These are phyloP conservation scores for Horisme vitalbata DNA, from an alignment of 2,888 invertebrate species.

Conservation along the genomic window DNA sequence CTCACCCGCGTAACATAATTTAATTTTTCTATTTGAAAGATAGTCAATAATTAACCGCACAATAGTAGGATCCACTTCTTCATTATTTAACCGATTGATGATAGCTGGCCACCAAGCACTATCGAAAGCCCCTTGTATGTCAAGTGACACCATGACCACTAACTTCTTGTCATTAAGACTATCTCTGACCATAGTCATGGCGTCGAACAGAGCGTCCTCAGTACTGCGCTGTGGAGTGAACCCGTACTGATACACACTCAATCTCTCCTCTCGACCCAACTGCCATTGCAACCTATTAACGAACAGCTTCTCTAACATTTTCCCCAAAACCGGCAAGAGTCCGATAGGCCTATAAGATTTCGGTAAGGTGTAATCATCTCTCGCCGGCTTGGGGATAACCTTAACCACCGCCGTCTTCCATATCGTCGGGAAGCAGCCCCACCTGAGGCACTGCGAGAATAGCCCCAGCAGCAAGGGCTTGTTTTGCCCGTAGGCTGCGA, in stretches of 20 bases:
- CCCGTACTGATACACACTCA: slow-evolving; percentile 21
- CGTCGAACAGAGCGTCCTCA: slow-evolving; percentile 26
- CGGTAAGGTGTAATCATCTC: neutral
- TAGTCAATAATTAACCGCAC: neutral
- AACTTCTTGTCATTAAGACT: slow-evolving; percentile 3
- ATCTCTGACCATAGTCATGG: neutral
- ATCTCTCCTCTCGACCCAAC: neutral
- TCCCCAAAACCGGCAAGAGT: slow-evolving; percentile 5
- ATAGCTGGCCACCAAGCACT: slow-evolving; percentile 16
- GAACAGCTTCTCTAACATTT: slow-evolving; percentile 20
- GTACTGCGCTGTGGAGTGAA: slow-evolving; percentile 25
- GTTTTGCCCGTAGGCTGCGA: neutral
- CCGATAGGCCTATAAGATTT: slow-evolving; percentile 8
- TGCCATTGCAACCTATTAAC: slow-evolving; percentile 19
- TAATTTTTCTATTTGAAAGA: neutral
- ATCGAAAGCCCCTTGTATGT: slow-evolving; percentile 22
- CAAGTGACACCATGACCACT: slow-evolving; percentile 4
- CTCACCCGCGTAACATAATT: neutral
- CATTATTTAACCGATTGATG: too few relatives aligned
- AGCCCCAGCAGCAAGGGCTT: slow-evolving; percentile 2
- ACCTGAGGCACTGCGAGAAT: slow-evolving; percentile 9
- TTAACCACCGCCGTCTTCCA: slow-evolving; percentile 21
- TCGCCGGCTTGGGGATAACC: slow-evolving; percentile 14
- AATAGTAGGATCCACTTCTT: too few relatives aligned
- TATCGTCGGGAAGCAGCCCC: slow-evolving; percentile 9